These are phyloP conservation scores for Ictalurus punctatus DNA, from an alignment of 2,113 vertebrate species.

Conservation along the genomic window DNA sequence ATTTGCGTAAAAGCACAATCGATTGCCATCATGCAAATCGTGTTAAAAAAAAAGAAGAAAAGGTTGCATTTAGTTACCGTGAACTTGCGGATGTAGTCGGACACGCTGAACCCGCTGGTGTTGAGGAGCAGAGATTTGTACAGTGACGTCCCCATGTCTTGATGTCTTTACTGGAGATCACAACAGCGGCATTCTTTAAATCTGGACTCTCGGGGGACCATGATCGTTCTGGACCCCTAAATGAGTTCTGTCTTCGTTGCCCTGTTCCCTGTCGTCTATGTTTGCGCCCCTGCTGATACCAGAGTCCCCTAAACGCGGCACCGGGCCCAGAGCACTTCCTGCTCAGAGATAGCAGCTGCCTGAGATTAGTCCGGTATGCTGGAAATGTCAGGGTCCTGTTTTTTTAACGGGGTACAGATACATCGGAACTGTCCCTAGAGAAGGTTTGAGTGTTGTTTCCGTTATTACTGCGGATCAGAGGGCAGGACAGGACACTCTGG, in stretches of 20 bases:
- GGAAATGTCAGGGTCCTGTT: slow-evolving; percentile 58
- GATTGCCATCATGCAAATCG: background rate
- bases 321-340: slow-evolving; percentile 58
- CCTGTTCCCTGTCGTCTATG: slow-evolving; percentile 58
- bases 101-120: slow-evolving; percentile 75
- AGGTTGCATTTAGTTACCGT: slow-evolving; percentile 70
- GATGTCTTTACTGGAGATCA: slow-evolving; percentile 12
- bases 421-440: slow-evolving; percentile 36
- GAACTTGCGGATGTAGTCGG: slow-evolving; percentile 77
- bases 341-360: slow-evolving; percentile 63
- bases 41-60: background rate
- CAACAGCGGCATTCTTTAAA: no score
- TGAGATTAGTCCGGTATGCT: slow-evolving; percentile 63
- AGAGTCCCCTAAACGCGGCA: slow-evolving; percentile 29
- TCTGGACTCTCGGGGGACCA: slow-evolving; percentile 8
- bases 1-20: background rate
- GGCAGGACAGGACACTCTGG: background rate
- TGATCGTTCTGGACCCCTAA: slow-evolving; percentile 64
- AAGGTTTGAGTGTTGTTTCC: background rate
- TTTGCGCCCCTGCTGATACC: slow-evolving; percentile 72
- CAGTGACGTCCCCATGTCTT: slow-evolving; percentile 71
- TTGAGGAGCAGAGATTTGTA: slow-evolving; percentile 67
- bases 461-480: background rate
- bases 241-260: slow-evolving; percentile 75
- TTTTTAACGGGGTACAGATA: slow-evolving; percentile 62